Evolutionary conservation across 2,888 invertebrate genomes (phyloP).

Genomic region (Cryptops parisi): DNA sequence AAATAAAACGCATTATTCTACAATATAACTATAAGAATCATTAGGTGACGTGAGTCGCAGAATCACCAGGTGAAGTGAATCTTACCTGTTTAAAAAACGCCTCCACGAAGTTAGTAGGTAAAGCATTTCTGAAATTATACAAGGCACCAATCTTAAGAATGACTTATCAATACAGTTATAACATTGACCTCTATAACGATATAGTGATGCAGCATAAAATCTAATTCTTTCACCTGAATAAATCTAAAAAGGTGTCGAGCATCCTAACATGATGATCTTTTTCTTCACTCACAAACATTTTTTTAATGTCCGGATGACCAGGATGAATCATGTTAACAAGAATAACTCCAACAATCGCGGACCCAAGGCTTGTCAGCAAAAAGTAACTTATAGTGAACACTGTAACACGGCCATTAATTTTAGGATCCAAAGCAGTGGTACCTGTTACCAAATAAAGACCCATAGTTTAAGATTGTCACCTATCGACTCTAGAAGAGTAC

Average conservation of each 20-base stretch:
- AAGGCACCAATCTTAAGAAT: no score
- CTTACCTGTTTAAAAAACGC: constrained; percentile 67
- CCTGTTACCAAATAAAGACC: constrained; percentile 38
- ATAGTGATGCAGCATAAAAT: not conserved
- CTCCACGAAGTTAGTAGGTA: constrained; percentile 81
- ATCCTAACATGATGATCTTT: constrained; percentile 43
- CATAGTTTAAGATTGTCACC: no score
- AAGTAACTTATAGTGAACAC: constrained; percentile 67
- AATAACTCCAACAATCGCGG: constrained; percentile 59
- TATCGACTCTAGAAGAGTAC: no score
- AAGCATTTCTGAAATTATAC: constrained; percentile 57
- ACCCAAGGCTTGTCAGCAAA: constrained; percentile 61
- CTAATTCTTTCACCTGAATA: constrained; percentile 52
- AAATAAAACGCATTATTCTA: no score
- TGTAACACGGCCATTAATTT: constrained; percentile 72
- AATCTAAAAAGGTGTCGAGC: constrained; percentile 73
- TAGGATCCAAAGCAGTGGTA: constrained; percentile 69
- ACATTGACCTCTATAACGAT: no score
- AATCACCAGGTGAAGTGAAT: no score
- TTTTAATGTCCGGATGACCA: constrained; percentile 46
- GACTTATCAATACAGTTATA: no score
- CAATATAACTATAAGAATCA: no score
- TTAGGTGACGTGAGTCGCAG: no score
- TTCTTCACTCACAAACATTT: not conserved
- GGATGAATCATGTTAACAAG: constrained; percentile 61